phyloP scores from a whole-genome alignment of 2,888 invertebrate species.

The Pheosia gnoma region DNA sequence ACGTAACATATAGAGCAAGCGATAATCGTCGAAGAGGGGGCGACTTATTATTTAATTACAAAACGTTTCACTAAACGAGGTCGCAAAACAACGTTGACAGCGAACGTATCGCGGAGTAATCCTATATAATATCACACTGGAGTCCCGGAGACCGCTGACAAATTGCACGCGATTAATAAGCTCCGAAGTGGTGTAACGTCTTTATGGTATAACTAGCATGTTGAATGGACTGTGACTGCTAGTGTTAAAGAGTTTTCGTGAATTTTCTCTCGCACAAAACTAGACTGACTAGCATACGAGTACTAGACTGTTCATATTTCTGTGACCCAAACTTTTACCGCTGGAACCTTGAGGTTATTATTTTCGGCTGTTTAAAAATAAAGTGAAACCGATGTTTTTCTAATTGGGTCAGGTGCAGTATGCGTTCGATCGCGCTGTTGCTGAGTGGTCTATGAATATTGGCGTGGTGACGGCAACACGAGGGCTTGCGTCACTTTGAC shows the following conservation, averaged over 20 bases:
- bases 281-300: slow-evolving; percentile 13
- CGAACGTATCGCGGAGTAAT: slow-evolving; percentile 29
- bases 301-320: slow-evolving; percentile 22
- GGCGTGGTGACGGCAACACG: slow-evolving; percentile 3
- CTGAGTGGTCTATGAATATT: slow-evolving; percentile 13
- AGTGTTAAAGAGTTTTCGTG: background rate
- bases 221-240: background rate
- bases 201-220: background rate
- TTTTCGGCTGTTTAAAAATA: slow-evolving; percentile 28
- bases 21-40: background rate
- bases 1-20: slow-evolving; percentile 3
- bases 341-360: slow-evolving; percentile 33
- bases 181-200: background rate
- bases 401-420: slow-evolving; percentile 32
- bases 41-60: slow-evolving; percentile 8
- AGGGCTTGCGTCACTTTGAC: slow-evolving; percentile 6
- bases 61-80: slow-evolving; percentile 33
- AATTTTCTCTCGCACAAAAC: too few relatives aligned
- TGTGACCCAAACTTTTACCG: slow-evolving; percentile 32
- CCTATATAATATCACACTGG: slow-evolving; percentile 35
- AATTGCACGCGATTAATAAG: slow-evolving; percentile 33
- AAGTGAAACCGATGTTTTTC: slow-evolving; percentile 25
- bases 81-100: slow-evolving; percentile 35
- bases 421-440: slow-evolving; percentile 11
- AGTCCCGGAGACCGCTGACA: slow-evolving; percentile 28